These are phyloP conservation scores for Congeria kusceri DNA, from an alignment of 2,888 invertebrate species.

Conservation along the genomic window DNA sequence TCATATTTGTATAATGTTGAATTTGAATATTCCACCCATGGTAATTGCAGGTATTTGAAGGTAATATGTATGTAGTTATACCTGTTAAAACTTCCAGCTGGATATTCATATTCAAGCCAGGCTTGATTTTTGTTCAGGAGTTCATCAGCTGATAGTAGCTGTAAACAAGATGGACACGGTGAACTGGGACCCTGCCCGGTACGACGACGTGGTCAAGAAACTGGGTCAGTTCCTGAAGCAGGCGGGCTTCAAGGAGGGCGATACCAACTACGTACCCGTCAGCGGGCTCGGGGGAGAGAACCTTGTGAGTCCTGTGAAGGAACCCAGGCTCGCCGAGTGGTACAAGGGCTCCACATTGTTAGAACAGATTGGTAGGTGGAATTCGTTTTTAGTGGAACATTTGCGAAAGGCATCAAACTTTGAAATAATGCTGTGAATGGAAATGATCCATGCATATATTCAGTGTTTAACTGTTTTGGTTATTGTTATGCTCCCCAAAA, in stretches of 20 bases:
- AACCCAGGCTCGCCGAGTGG: slow-evolving; percentile 89
- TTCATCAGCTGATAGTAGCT: slow-evolving; percentile 96
- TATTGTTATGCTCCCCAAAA: too few species aligned
- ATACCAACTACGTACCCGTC: slow-evolving; percentile 96
- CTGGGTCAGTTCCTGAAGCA: slow-evolving; percentile 92
- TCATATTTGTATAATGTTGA: too few species aligned
- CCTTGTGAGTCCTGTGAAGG: slow-evolving; percentile 89
- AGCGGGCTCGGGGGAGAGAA: slow-evolving; percentile 99
- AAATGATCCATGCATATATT: too few species aligned
- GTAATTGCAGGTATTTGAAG: too few species aligned
- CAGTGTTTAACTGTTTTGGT: too few species aligned
- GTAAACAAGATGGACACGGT: slow-evolving; percentile 99
- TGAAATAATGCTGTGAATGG: too few species aligned
- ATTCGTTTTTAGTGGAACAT: too few species aligned
- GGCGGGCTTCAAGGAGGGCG: slow-evolving; percentile 95
- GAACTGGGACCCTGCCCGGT: slow-evolving; percentile 96
- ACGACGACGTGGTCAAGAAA: slow-evolving; percentile 94
- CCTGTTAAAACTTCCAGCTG: too few species aligned
- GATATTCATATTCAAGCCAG: too few species aligned
- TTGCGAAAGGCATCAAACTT: too few species aligned
- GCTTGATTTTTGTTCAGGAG: slow-evolving; percentile 88
- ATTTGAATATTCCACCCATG: too few species aligned
- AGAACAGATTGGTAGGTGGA: slow-evolving; percentile 91
- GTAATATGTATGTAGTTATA: too few species aligned
- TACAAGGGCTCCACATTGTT: slow-evolving; percentile 94